Evolutionary conservation across 2,888 invertebrate species (phyloP).

Genomic region (Plagodis pulveraria): DNA sequence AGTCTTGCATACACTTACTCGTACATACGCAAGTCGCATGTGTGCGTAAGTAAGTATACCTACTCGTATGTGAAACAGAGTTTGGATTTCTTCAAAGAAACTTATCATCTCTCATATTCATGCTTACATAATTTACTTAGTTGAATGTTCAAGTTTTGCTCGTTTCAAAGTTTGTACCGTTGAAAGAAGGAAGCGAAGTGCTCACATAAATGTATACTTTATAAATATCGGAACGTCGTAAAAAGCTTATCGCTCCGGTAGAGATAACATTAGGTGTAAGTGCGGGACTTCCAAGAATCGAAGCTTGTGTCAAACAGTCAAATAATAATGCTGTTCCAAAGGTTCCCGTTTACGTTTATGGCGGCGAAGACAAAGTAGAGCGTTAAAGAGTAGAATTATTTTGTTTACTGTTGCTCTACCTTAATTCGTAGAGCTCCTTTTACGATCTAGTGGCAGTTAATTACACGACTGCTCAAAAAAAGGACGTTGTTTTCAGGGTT

Average conservation of each 20-base stretch:
- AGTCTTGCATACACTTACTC: neutral
- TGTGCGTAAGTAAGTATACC: neutral
- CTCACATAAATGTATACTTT: conserved; percentile 17
- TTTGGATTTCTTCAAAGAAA: conserved; percentile 18
- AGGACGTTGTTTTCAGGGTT: no score
- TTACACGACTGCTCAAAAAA: no score
- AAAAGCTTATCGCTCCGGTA: conserved; percentile 23
- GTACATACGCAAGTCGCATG: neutral
- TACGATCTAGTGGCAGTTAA: neutral
- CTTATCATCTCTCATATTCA: conserved; percentile 20
- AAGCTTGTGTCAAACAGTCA: conserved; percentile 15
- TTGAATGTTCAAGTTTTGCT: conserved; percentile 25
- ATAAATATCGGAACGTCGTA: conserved; percentile 25
- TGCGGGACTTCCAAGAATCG: conserved; percentile 16
- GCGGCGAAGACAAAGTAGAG: neutral
- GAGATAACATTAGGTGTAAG: conserved; percentile 21
- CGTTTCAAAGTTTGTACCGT: conserved; percentile 25
- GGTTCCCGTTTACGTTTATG: conserved; percentile 3
- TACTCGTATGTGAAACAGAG: conserved; percentile 5
- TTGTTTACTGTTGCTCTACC: neutral
- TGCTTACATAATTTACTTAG: conserved; percentile 23
- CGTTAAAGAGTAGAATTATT: neutral
- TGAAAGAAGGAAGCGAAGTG: conserved; percentile 24
- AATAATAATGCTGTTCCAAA: conserved; percentile 14
- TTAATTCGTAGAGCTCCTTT: neutral